Evolutionary conservation across 2,797 vertebrate genomes (phyloP).

Genomic region (Melanogrammus aeglefinus): DNA sequence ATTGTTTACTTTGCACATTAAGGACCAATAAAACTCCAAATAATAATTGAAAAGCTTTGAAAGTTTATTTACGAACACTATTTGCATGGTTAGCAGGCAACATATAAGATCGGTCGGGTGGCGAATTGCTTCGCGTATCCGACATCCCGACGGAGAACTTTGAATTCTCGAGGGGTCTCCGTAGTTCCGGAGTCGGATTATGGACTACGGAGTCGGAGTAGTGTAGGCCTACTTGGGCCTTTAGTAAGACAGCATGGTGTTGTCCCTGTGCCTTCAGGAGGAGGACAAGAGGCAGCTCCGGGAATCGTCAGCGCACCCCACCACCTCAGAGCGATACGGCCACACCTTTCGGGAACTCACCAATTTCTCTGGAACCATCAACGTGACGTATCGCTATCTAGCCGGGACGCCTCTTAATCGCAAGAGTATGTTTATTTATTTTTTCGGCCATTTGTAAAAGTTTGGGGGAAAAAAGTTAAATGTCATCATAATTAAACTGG

Average conservation of each 20-base stretch:
- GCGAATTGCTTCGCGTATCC: too few species aligned
- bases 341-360: conserved; percentile 92
- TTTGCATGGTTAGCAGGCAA: too few species aligned
- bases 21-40: too few species aligned
- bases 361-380: conserved; percentile 94
- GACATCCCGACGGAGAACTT: too few species aligned
- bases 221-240: too few species aligned
- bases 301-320: conserved; percentile 86
- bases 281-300: conserved; percentile 88
- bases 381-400: conserved; percentile 94
- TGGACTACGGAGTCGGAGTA: too few species aligned
- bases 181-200: too few species aligned
- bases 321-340: conserved; percentile 88
- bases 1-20: too few species aligned
- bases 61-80: too few species aligned
- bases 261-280: conserved; percentile 74
- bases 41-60: too few species aligned
- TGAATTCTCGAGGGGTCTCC: too few species aligned
- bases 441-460: background rate
- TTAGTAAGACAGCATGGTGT: background rate
- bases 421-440: conserved; percentile 77
- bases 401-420: conserved; percentile 90
- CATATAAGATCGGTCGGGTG: too few species aligned
- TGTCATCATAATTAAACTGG: background rate
- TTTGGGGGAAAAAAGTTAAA: background rate